A percentile compares a stretch with the other conserved stretches of the same genome.
These are phyloP conservation scores for Butorides virescens DNA, from an alignment of 2,113 vertebrate genomes.

Conservation along the genomic window DNA sequence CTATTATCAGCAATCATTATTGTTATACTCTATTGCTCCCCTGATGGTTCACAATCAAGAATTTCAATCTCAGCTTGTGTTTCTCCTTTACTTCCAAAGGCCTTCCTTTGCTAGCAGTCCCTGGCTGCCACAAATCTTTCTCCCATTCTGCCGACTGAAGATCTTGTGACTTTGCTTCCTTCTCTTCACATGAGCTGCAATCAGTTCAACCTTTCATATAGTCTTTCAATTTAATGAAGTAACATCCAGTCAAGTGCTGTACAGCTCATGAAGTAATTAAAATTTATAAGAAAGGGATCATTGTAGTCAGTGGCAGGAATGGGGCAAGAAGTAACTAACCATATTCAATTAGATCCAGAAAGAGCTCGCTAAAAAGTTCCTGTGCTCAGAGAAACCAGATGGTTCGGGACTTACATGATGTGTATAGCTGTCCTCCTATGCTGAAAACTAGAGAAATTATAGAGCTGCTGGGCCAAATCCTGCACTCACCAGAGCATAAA, in stretches of 20 bases:
- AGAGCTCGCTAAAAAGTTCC: not conserved
- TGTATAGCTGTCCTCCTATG: not conserved
- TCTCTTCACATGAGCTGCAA: not conserved
- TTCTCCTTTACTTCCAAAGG: not conserved
- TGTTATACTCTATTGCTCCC: not conserved
- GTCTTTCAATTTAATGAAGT: not conserved
- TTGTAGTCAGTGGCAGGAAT: not conserved
- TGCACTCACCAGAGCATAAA: not conserved
- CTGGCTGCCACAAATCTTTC: not conserved
- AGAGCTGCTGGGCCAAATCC: constrained; percentile 13
- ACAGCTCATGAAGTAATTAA: not conserved
- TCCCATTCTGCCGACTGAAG: not conserved
- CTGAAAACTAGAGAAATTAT: not conserved
- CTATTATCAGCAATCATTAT: not conserved
- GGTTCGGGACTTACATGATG: not conserved
- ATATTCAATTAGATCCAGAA: not conserved
- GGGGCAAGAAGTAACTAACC: not conserved
- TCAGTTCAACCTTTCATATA: not conserved
- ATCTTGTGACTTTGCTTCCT: not conserved
- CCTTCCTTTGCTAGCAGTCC: not conserved
- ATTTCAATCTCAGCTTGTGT: not conserved
- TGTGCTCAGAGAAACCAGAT: not conserved
- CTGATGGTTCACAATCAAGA: not conserved
- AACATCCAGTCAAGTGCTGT: not conserved
- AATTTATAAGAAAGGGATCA: not conserved